Percentiles rank a stretch among this genome's conserved stretches.
phyloP scores from a whole-genome alignment of 2,113 vertebrate species.

The Pterophyllum scalare region DNA sequence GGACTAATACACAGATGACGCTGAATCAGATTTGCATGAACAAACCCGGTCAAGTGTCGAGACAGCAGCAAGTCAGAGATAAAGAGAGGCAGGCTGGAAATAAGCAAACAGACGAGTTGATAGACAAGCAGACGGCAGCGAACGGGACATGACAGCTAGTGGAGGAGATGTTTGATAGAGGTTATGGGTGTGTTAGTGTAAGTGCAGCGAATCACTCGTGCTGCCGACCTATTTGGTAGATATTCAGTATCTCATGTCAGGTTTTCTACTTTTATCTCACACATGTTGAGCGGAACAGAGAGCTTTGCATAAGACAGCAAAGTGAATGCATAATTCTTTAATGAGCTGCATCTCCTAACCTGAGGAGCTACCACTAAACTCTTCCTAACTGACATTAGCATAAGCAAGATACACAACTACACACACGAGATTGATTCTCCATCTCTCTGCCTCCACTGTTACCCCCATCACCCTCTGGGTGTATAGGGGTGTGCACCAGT shows the following conservation, averaged over 20 bases:
- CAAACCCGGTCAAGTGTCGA: constrained; percentile 28
- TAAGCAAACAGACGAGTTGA: constrained; percentile 14
- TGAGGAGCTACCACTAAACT: constrained; percentile 50
- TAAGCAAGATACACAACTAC: constrained; percentile 30
- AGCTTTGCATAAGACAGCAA: constrained; percentile 46
- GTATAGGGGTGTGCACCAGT: not conserved
- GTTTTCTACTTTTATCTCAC: constrained; percentile 24
- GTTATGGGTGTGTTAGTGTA: not conserved
- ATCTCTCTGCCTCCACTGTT: constrained; percentile 32
- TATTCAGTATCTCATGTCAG: not conserved
- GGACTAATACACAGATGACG: constrained; percentile 40
- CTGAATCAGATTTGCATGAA: constrained; percentile 31
- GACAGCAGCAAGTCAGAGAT: not conserved
- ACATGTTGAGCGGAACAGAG: constrained; percentile 13
- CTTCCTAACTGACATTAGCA: constrained; percentile 54
- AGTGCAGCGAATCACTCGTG: not conserved
- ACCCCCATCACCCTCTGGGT: not conserved
- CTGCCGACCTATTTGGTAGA: not conserved
- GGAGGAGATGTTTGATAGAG: not conserved
- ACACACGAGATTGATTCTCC: constrained; percentile 9
- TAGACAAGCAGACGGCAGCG: not conserved
- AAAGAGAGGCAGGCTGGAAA: not conserved
- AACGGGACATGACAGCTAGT: not conserved
- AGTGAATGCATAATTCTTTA: constrained; percentile 67
- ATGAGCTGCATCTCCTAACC: constrained; percentile 56